A percentile compares a stretch with the other conserved stretches of the same genome.
phyloP scores from a whole-genome alignment of 2,113 vertebrate genomes.

The Acinonyx jubatus region DNA sequence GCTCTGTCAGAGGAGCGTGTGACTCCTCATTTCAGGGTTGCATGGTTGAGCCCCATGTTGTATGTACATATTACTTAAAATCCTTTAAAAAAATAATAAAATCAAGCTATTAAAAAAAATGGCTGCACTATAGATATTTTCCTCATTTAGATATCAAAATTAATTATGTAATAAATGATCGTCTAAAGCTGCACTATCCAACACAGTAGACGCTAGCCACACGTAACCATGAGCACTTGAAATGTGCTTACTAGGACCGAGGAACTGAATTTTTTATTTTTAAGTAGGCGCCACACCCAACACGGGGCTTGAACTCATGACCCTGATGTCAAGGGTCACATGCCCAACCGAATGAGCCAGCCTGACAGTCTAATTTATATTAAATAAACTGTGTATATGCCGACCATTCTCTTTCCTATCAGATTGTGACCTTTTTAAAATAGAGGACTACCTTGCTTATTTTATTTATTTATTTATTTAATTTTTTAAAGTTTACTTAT shows the following conservation, averaged over 20 bases:
- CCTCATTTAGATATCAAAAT: not conserved
- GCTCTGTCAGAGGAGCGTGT: too few relatives aligned
- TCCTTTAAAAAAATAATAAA: too few relatives aligned
- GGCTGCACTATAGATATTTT: too few relatives aligned
- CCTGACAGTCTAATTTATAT: not conserved
- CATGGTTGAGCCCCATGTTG: too few relatives aligned
- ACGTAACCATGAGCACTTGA: not conserved
- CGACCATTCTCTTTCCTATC: not conserved
- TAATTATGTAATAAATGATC: not conserved
- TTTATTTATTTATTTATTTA: too few relatives aligned
- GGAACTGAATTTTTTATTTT: not conserved
- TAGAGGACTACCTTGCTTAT: not conserved
- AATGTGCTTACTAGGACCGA: not conserved
- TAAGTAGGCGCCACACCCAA: not conserved
- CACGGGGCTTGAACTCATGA: not conserved
- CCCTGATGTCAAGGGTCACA: not conserved
- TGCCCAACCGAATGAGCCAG: not conserved
- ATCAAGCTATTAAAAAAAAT: too few relatives aligned
- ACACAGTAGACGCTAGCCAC: not conserved
- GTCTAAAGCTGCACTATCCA: not conserved
- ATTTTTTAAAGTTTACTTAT: too few relatives aligned
- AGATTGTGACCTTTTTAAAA: conserved; percentile 14
- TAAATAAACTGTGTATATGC: not conserved
- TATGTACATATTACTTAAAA: too few relatives aligned
- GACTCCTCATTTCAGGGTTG: too few relatives aligned